phyloP scores from a whole-genome alignment of 37 sponge, comb jelly and placozoan species.

The Mnemiopsis leidyi region DNA sequence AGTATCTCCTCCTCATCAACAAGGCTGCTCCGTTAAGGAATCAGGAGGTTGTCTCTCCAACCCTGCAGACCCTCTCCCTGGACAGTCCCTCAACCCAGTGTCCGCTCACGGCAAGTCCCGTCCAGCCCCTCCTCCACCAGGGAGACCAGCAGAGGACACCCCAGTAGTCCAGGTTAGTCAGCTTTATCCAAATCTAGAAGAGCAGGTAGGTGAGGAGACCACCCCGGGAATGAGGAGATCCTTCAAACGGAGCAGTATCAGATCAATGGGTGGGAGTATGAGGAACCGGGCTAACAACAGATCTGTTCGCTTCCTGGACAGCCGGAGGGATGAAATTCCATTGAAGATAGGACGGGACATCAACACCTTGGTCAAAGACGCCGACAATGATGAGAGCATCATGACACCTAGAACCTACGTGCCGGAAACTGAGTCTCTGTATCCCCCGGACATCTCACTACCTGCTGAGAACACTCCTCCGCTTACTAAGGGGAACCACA shows the following conservation, averaged over 20 bases:
- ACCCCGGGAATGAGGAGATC: neutral
- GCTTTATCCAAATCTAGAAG: neutral
- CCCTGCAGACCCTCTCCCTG: neutral
- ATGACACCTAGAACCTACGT: neutral
- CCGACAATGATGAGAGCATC: neutral
- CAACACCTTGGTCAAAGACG: neutral
- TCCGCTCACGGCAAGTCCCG: slow-evolving; percentile 27
- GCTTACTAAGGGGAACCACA: neutral
- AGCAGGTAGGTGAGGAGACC: neutral
- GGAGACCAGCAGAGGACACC: neutral
- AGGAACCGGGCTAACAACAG: slow-evolving; percentile 1
- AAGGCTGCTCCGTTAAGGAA: neutral
- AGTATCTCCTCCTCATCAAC: neutral
- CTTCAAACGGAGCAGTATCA: slow-evolving; percentile 13
- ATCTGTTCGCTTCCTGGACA: neutral
- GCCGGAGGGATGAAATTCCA: neutral
- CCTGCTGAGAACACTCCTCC: neutral
- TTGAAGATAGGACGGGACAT: neutral
- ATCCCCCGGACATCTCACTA: neutral
- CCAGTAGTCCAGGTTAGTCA: slow-evolving; percentile 33
- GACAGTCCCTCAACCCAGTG: neutral
- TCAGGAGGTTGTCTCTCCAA: neutral
- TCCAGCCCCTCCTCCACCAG: slow-evolving; percentile 25
- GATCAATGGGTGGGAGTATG: neutral
- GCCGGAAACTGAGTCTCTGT: neutral